These are phyloP conservation scores for Agonum fuliginosum DNA, from an alignment of 2,888 invertebrate genomes.

Conservation along the genomic window DNA sequence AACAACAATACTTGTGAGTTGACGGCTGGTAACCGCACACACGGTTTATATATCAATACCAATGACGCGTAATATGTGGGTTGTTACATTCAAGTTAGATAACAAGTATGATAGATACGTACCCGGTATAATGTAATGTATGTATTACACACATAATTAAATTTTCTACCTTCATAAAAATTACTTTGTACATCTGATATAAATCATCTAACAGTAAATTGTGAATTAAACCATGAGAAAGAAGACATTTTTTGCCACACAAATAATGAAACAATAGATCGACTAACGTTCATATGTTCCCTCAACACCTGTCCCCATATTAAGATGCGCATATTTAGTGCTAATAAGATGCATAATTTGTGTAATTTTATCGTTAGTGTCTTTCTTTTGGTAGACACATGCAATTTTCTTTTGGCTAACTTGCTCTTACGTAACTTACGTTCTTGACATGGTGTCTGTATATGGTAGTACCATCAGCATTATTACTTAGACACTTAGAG, in stretches of 20 bases:
- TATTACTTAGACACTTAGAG: too few species aligned
- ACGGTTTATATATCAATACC: too few species aligned
- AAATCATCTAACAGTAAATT: not conserved
- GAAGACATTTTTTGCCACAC: not conserved
- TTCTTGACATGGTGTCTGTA: constrained; percentile 24
- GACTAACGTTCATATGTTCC: not conserved
- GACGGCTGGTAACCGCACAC: too few species aligned
- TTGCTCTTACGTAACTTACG: constrained; percentile 7
- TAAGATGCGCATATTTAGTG: constrained; percentile 22
- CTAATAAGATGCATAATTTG: constrained; percentile 31
- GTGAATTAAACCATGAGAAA: not conserved
- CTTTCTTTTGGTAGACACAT: constrained; percentile 16
- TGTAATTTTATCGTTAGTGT: constrained; percentile 17
- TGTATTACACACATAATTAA: too few species aligned
- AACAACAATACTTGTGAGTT: too few species aligned
- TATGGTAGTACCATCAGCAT: not conserved
- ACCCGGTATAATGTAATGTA: too few species aligned
- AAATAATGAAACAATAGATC: constrained; percentile 1
- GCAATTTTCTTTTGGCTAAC: constrained; percentile 15
- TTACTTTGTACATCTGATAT: too few species aligned
- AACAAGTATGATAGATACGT: too few species aligned
- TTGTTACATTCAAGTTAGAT: too few species aligned
- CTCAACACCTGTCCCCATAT: not conserved
- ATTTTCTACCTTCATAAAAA: too few species aligned
- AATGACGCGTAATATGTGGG: too few species aligned